A percentile compares a stretch with the other conserved stretches of the same genome.
Conservation (phyloP, 2,888 invertebrate genomes). For the Lutraria lutraria region DNA sequence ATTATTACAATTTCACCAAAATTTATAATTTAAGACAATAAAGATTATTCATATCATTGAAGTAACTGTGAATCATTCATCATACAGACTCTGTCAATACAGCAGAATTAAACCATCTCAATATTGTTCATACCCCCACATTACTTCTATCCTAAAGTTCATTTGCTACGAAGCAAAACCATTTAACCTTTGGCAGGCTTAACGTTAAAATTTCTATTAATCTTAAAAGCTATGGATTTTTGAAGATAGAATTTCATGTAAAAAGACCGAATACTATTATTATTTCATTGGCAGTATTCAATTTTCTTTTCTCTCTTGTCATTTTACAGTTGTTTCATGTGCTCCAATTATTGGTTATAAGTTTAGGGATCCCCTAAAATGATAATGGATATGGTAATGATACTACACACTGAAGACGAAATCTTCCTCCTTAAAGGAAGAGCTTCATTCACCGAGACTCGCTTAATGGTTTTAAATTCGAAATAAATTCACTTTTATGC, state of each 20-base stretch:
- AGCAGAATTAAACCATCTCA: neutral
- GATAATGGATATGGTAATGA: constrained; percentile 64
- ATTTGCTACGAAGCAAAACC: constrained; percentile 34
- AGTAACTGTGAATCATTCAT: neutral
- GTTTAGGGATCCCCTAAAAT: constrained; percentile 55
- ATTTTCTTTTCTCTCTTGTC: constrained; percentile 68
- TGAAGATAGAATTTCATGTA: constrained; percentile 68
- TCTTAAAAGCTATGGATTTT: constrained; percentile 68
- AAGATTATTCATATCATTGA: neutral
- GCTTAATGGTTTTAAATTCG: constrained; percentile 66
- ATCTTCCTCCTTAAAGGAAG: constrained; percentile 57
- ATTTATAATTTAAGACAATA: too few species aligned
- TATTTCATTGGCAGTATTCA: constrained; percentile 65
- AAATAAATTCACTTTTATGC: constrained; percentile 70
- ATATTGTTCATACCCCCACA: constrained; percentile 28
- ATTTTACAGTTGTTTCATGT: constrained; percentile 70
- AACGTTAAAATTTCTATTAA: constrained; percentile 68
- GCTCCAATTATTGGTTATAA: constrained; percentile 68
- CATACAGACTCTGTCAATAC: neutral
- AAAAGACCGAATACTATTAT: constrained; percentile 61
- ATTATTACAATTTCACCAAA: too few species aligned
- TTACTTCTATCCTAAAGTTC: constrained; percentile 35
- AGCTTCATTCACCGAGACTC: constrained; percentile 41
- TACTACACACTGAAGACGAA: constrained; percentile 52
- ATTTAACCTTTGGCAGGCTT: constrained; percentile 59